phyloP scores from a whole-genome alignment of 2,888 invertebrate species.

The Dromius quadrimaculatus region DNA sequence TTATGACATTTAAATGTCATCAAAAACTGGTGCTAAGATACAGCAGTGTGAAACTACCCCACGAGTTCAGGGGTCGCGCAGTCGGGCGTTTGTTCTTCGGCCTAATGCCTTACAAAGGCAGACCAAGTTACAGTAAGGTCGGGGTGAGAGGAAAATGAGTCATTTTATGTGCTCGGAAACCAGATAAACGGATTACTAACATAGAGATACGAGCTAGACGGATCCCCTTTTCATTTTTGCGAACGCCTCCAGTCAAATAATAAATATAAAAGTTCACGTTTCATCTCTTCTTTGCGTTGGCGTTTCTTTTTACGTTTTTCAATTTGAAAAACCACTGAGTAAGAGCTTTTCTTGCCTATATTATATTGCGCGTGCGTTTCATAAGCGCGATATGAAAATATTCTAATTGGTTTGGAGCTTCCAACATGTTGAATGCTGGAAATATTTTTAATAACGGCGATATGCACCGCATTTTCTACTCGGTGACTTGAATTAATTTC shows the following conservation, averaged over 20 bases:
- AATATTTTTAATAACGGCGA: slow-evolving; percentile 43
- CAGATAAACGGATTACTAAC: slow-evolving; percentile 50
- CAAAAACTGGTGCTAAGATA: no score
- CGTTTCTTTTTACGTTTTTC: slow-evolving; percentile 37
- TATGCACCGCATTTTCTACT: slow-evolving; percentile 13
- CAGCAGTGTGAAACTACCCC: neutral
- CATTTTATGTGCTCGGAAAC: slow-evolving; percentile 42
- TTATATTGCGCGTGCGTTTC: neutral
- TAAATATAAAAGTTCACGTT: slow-evolving; percentile 47
- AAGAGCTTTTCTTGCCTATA: slow-evolving; percentile 6
- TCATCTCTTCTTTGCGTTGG: slow-evolving; percentile 26
- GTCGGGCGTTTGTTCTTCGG: slow-evolving; percentile 39
- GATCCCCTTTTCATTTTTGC: slow-evolving; percentile 46
- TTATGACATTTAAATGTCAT: no score
- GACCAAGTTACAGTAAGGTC: neutral
- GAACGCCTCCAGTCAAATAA: slow-evolving; percentile 45
- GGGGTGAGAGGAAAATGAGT: slow-evolving; percentile 7
- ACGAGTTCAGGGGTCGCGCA: neutral
- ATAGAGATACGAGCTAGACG: slow-evolving; percentile 41
- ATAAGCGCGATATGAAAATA: slow-evolving; percentile 22
- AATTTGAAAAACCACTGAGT: slow-evolving; percentile 25
- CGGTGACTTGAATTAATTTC: slow-evolving; percentile 11
- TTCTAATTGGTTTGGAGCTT: slow-evolving; percentile 28
- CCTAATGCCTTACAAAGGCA: slow-evolving; percentile 42
- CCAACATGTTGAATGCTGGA: slow-evolving; percentile 21